Evolutionary conservation across 2,113 vertebrate genomes (phyloP).

Genomic region (Nanorana parkeri): DNA sequence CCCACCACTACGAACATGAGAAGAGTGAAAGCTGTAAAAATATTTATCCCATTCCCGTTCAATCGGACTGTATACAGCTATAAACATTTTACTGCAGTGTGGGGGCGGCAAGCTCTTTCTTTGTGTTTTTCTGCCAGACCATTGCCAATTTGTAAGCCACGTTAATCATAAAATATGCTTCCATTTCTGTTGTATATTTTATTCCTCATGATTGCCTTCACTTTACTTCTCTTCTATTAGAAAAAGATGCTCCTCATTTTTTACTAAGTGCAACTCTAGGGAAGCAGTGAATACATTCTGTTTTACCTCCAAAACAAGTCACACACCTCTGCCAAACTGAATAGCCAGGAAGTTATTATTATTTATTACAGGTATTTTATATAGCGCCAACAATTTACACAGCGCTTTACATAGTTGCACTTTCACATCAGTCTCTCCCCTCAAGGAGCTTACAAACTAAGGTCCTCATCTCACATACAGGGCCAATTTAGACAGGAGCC

Average conservation of each 20-base stretch:
- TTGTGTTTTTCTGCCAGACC: slow-evolving; percentile 12
- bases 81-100: slow-evolving; percentile 19
- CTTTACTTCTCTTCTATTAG: not conserved
- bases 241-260: not conserved
- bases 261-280: too few species aligned
- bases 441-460: too few species aligned
- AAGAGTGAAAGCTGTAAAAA: slow-evolving; percentile 45
- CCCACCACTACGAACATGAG: slow-evolving; percentile 30
- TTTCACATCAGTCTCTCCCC: too few species aligned
- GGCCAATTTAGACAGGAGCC: too few species aligned
- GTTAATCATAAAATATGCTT: not conserved
- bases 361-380: too few species aligned
- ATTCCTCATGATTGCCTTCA: not conserved
- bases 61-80: slow-evolving; percentile 9
- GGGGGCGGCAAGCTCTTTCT: not conserved
- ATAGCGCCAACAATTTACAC: too few species aligned
- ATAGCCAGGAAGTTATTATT: too few species aligned
- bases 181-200: not conserved
- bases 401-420: too few species aligned
- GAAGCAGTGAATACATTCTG: too few species aligned
- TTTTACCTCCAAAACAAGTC: too few species aligned
- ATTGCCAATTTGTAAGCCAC: not conserved
- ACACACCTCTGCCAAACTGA: too few species aligned
- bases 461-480: too few species aligned
- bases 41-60: slow-evolving; percentile 25